phyloP scores from a whole-genome alignment of 2,113 vertebrate species.

The Hirundichthys speculiger region DNA sequence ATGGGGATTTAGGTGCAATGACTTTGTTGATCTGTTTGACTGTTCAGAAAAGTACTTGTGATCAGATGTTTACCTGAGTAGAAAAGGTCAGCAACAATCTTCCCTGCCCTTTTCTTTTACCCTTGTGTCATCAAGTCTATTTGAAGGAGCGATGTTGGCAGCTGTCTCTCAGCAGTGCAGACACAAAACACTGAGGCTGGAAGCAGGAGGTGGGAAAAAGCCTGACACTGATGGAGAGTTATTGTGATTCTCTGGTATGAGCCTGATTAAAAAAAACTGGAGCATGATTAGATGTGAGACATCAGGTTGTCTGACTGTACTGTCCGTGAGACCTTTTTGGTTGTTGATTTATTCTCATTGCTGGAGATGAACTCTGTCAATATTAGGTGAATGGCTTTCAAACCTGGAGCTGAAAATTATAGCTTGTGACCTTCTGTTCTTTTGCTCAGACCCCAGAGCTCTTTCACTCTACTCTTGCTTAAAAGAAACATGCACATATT shows the following conservation, averaged over 20 bases:
- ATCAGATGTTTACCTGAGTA: slow-evolving; percentile 44
- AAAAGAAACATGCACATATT: too few relatives aligned
- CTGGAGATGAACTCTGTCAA: too few relatives aligned
- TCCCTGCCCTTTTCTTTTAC: slow-evolving; percentile 28
- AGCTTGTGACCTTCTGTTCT: too few relatives aligned
- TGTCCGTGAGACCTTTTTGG: slow-evolving; percentile 19
- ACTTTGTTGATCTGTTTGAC: slow-evolving; percentile 31
- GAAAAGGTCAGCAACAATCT: slow-evolving; percentile 43
- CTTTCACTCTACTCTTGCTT: too few relatives aligned
- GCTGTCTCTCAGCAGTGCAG: slow-evolving; percentile 11
- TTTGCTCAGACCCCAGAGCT: slow-evolving; percentile 7
- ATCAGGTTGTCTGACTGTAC: slow-evolving; percentile 21
- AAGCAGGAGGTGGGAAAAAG: slow-evolving; percentile 22
- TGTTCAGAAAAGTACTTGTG: slow-evolving; percentile 23
- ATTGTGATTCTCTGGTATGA: too few relatives aligned
- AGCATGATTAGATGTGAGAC: slow-evolving; percentile 39
- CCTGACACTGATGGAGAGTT: slow-evolving; percentile 28
- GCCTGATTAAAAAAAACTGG: too few relatives aligned
- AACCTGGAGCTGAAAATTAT: too few relatives aligned
- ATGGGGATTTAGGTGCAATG: neutral
- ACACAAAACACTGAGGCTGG: slow-evolving; percentile 26
- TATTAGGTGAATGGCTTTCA: too few relatives aligned
- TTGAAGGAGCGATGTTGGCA: slow-evolving; percentile 10
- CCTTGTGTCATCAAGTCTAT: slow-evolving; percentile 24
- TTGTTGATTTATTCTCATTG: too few relatives aligned